phyloP scores from a whole-genome alignment of 2,797 vertebrate species.

The Loriculus beryllinus region DNA sequence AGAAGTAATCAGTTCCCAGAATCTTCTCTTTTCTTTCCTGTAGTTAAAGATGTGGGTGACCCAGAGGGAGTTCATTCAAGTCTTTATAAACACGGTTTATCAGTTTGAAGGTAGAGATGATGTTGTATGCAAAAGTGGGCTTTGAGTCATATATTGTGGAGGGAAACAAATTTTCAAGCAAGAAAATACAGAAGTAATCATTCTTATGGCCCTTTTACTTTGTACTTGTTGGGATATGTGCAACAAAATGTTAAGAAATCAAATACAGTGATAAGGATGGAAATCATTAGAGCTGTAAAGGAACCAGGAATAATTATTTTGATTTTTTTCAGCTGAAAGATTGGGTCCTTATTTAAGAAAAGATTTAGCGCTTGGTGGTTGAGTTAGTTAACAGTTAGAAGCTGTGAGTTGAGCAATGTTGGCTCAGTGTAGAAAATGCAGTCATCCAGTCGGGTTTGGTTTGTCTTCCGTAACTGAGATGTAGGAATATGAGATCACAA shows the following conservation, averaged over 20 bases:
- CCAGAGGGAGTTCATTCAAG: background rate
- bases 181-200: background rate
- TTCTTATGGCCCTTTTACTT: background rate
- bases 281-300: background rate
- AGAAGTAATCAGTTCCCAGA: background rate
- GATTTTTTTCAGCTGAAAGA: background rate
- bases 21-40: background rate
- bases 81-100: background rate
- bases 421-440: background rate
- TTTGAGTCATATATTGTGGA: background rate
- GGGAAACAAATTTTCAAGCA: background rate
- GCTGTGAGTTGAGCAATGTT: background rate
- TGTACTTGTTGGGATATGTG: background rate
- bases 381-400: background rate
- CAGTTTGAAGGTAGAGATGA: background rate
- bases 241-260: background rate
- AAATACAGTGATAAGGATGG: background rate
- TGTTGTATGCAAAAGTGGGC: background rate
- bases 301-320: background rate
- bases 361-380: background rate
- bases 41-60: background rate
- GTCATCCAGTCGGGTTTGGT: background rate
- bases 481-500: background rate
- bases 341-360: background rate
- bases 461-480: background rate